Conservation (phyloP, 2,797 vertebrate species). For the Myoxocephalus aenaeus region DNA sequence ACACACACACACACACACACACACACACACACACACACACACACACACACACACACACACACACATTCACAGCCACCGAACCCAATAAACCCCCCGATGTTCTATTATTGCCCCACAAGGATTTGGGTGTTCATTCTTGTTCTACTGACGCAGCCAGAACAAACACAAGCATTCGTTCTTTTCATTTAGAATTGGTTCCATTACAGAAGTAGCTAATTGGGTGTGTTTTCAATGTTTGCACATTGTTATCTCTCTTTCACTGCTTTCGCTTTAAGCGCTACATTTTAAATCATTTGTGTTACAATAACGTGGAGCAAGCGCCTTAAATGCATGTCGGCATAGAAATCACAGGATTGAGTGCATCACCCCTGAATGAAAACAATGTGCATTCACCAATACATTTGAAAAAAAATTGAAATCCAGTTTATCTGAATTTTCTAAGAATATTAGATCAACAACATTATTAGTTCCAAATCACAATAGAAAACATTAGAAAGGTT, state of each 20-base stretch:
- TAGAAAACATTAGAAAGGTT: neutral
- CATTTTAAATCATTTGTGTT: neutral
- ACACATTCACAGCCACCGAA: neutral
- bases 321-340: neutral
- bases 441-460: neutral
- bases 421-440: neutral
- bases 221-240: slow-evolving; percentile 11
- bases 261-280: neutral
- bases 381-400: neutral
- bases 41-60: neutral
- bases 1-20: neutral
- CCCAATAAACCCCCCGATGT: slow-evolving; percentile 25
- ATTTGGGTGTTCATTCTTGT: slow-evolving; percentile 17
- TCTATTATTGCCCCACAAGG: slow-evolving; percentile 15
- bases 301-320: neutral
- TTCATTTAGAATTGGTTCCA: slow-evolving; percentile 3
- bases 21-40: neutral
- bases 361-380: neutral
- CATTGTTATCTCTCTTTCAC: slow-evolving; percentile 4
- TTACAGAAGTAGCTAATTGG: slow-evolving; percentile 23
- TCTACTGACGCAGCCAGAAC: slow-evolving; percentile 6
- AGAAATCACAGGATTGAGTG: neutral
- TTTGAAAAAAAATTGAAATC: neutral
- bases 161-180: slow-evolving; percentile 1
- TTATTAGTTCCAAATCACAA: neutral